Conservation (phyloP, 2,797 vertebrate species). For the Myripristis murdjan region DNA sequence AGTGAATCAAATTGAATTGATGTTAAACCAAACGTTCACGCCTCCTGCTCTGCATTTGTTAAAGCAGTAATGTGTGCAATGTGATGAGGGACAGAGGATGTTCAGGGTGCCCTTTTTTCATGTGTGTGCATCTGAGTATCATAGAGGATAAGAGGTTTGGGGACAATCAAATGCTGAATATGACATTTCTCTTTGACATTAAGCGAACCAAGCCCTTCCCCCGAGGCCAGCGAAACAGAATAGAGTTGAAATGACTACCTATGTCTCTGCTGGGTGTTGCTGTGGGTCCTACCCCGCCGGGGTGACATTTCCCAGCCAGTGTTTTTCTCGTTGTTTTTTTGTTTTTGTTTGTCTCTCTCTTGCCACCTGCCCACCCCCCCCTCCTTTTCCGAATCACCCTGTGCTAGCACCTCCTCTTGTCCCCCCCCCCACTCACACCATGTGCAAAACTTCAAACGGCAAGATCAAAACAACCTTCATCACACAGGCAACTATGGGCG, state of each 20-base stretch:
- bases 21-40: no score
- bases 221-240: slow-evolving; percentile 42
- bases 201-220: slow-evolving; percentile 24
- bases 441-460: slow-evolving; percentile 63
- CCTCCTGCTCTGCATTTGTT: neutral
- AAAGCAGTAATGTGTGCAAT: neutral
- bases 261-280: slow-evolving; percentile 17
- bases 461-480: slow-evolving; percentile 78
- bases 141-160: neutral
- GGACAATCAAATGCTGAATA: neutral
- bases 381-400: slow-evolving; percentile 32
- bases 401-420: slow-evolving; percentile 17
- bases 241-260: slow-evolving; percentile 9
- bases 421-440: slow-evolving; percentile 16
- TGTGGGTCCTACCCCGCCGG: slow-evolving; percentile 31
- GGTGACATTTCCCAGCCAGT: slow-evolving; percentile 60
- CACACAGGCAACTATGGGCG: slow-evolving; percentile 39
- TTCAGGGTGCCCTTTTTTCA: neutral
- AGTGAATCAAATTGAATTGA: no score
- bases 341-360: slow-evolving; percentile 49
- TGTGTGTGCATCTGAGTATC: neutral
- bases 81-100: neutral
- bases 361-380: slow-evolving; percentile 10
- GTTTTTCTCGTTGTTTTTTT: slow-evolving; percentile 54
- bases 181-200: slow-evolving; percentile 54